Conservation (phyloP, 1,140 invertebrate species). For the Liolophura sinensis region DNA sequence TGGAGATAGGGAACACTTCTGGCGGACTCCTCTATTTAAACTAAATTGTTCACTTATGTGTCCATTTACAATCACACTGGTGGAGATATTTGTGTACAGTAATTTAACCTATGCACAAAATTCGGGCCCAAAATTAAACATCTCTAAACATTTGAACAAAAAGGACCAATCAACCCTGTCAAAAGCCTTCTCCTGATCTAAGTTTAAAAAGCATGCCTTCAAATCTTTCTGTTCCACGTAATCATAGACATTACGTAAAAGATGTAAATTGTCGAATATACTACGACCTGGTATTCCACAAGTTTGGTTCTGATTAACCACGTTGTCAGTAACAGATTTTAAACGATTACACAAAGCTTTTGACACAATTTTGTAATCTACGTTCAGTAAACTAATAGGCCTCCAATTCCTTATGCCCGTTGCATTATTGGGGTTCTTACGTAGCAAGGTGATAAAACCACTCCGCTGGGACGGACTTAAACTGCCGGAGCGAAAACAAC, state of each 20-base stretch:
- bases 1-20: slow-evolving; percentile 51
- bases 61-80: background rate
- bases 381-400: slow-evolving; percentile 6
- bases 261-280: slow-evolving; percentile 3
- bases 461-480: background rate
- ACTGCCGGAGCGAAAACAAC: background rate
- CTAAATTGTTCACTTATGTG: slow-evolving; percentile 20
- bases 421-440: background rate
- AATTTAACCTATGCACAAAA: slow-evolving; percentile 5
- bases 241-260: slow-evolving; percentile 2
- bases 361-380: slow-evolving; percentile 6
- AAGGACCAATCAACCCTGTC: background rate
- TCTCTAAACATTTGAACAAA: background rate
- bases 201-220: background rate
- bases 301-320: background rate
- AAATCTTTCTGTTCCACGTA: background rate
- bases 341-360: slow-evolving; percentile 4
- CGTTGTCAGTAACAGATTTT: background rate
- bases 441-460: background rate
- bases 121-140: background rate
- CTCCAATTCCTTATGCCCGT: slow-evolving; percentile 3
- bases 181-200: slow-evolving; percentile 9
- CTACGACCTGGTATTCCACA: background rate
- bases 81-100: background rate
- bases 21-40: slow-evolving; percentile 42